These are phyloP conservation scores for Chrysochloris asiatica DNA, from an alignment of 2,113 vertebrate species.

Conservation along the genomic window DNA sequence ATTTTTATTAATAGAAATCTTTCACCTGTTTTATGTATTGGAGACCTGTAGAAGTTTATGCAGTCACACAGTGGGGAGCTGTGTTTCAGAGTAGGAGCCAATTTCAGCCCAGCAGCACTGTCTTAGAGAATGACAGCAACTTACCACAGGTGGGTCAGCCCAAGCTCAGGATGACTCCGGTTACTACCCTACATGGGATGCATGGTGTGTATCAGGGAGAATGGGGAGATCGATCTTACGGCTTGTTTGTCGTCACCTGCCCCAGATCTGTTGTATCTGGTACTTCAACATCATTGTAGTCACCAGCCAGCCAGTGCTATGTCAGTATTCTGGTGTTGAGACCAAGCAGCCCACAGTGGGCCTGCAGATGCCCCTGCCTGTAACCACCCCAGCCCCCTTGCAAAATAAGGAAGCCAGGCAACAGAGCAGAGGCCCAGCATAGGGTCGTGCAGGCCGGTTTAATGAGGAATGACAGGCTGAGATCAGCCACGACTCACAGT, in stretches of 20 bases:
- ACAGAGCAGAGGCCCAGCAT: slow-evolving; percentile 56
- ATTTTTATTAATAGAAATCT: slow-evolving; percentile 68
- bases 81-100: neutral
- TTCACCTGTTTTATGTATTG: slow-evolving; percentile 1
- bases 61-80: neutral
- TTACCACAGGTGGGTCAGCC: too few relatives aligned
- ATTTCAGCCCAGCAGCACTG: neutral
- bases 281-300: too few relatives aligned
- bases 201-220: neutral
- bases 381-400: slow-evolving; percentile 15
- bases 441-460: slow-evolving; percentile 69
- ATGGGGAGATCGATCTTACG: too few relatives aligned
- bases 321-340: neutral
- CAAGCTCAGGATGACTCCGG: neutral
- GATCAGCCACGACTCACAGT: slow-evolving; percentile 69
- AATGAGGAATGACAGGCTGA: slow-evolving; percentile 77
- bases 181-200: neutral
- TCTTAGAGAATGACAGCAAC: neutral
- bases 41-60: slow-evolving; percentile 33
- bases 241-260: too few relatives aligned
- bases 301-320: too few relatives aligned
- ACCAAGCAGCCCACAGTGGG: neutral
- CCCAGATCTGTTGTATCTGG: too few relatives aligned
- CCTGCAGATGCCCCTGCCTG: neutral
- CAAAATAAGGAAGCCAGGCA: slow-evolving; percentile 73